These are phyloP conservation scores for Anolis sagrei DNA, from an alignment of 2,113 vertebrate species.

Conservation along the genomic window DNA sequence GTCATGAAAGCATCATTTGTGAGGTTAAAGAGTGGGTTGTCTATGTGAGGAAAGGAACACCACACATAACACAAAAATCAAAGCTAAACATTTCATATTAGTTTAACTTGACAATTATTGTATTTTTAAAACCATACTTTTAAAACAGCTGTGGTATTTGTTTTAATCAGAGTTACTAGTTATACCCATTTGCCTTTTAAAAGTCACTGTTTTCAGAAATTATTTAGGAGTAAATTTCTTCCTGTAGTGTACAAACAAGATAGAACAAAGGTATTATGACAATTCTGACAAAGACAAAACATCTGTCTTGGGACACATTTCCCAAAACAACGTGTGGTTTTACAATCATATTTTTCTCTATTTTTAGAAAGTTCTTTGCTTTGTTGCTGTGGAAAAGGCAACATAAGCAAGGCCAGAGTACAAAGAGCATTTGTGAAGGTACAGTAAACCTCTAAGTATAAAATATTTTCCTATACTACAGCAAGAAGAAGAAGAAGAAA, in stretches of 20 bases:
- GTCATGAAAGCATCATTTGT: too few relatives aligned
- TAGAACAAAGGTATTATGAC: background rate
- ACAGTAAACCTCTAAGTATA: background rate
- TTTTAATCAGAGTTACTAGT: background rate
- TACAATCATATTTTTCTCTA: background rate
- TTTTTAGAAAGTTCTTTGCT: background rate
- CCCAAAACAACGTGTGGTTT: conserved; percentile 12
- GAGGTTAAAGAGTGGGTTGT: background rate
- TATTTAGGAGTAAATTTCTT: background rate
- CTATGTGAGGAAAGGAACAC: background rate
- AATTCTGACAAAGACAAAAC: conserved; percentile 1
- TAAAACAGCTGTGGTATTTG: background rate
- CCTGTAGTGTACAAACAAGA: background rate
- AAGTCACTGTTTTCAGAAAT: background rate
- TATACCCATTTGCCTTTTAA: background rate
- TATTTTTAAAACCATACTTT: background rate
- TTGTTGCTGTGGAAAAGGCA: conserved; percentile 20
- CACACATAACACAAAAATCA: background rate
- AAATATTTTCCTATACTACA: background rate
- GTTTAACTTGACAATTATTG: background rate
- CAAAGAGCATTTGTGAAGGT: background rate
- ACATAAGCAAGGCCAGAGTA: conserved; percentile 4
- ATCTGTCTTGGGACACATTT: conserved; percentile 9
- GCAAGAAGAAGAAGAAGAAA: background rate
- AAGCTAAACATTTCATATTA: background rate